Evolutionary conservation across 2,888 invertebrate genomes (phyloP).

Genomic region (Thereva unica): DNA sequence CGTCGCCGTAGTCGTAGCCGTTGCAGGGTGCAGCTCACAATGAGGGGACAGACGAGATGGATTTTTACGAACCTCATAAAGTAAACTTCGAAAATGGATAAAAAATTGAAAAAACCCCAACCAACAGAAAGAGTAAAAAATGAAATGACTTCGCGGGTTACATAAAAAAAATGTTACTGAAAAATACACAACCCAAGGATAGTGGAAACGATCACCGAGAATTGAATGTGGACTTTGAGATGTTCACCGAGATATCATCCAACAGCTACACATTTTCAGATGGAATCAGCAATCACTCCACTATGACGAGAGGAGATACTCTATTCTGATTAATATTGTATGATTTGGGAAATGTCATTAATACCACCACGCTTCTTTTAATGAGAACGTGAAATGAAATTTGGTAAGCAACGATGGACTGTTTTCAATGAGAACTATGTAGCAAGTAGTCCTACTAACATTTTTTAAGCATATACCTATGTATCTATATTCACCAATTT

Average conservation of each 20-base stretch:
- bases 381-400: no score
- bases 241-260: constrained; percentile 28
- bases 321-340: no score
- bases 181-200: constrained; percentile 7
- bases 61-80: constrained; percentile 32
- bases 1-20: background rate
- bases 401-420: no score
- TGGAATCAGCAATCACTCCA: no score
- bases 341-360: no score
- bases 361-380: no score
- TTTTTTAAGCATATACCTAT: no score
- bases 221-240: constrained; percentile 19
- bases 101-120: constrained; percentile 18
- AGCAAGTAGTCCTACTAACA: no score
- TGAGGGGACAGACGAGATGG: constrained; percentile 7
- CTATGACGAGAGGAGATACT: no score
- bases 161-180: constrained; percentile 13
- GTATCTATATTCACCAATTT: no score
- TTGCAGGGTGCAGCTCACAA: no score
- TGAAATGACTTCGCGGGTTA: constrained; percentile 30
- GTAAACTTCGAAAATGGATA: constrained; percentile 17
- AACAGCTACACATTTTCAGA: constrained; percentile 12
- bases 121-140: constrained; percentile 28
- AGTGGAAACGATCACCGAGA: constrained; percentile 33
- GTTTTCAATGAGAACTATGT: no score